Evolutionary conservation across 2,888 invertebrate genomes (phyloP), one percentile per base, ranked within the genome.

Genomic region (Metacarcinus magister): DNA sequence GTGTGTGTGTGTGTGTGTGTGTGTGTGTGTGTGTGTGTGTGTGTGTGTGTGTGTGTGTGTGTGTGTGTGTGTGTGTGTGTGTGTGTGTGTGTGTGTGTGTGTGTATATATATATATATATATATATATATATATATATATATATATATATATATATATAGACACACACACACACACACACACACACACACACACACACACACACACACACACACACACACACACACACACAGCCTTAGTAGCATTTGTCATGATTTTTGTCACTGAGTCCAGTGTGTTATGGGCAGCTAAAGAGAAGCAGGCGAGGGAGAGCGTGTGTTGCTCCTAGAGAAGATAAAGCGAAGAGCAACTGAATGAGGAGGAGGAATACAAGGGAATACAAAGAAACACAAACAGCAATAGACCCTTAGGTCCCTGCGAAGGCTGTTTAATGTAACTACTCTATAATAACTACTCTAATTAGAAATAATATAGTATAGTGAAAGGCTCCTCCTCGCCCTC

Each of bases 151-250:
- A 94, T 8, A 94, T n/a, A 94, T 8, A 94, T 8, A 60, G 7
- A 94, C 67, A 94, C 67, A 94, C 67, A 94, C 67, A 94, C 67
- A 94, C 67, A 94, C 67, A 94, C 32, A 94, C 93, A 54, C 93
- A 54, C 93, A 93, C 93, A 93, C 93, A 93, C 93, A 93, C 60
- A 60, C 93, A 93, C 48, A 92, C 48, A 92, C 93, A 93, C 93
- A 93, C 93, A 60, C 60, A 54, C 60, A 93, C 93, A 54, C 54
- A 60, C 60, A 60, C 60, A 93, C 60, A 94, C 43, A 94, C 75
- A 94, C 16, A 67, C 75, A 93, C 92, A 92, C 91, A 43, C 23
- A 91, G n/a, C 44, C 1, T 44, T 28, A 44, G 46, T 5, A 44
- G 46, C 48, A n/a, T 44, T 90, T 23, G 23, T 32, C 90, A 44